These are phyloP conservation scores for Lasioglossum oenotherae DNA, from an alignment of 2,888 invertebrate species.

Conservation along the genomic window DNA sequence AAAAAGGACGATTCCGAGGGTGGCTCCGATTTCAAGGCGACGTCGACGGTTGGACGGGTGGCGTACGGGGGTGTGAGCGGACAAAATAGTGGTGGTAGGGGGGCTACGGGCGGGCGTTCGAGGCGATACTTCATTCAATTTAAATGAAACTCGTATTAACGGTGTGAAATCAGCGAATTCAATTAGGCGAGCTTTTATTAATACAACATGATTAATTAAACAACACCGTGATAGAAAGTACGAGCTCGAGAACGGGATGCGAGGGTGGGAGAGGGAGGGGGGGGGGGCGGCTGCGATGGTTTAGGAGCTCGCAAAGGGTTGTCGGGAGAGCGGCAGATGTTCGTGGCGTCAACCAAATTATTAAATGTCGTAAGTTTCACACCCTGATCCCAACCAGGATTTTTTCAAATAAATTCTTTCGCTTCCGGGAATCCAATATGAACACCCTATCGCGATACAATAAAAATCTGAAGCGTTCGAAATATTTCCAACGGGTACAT, in stretches of 20 bases:
- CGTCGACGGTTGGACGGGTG: slow-evolving; percentile 53
- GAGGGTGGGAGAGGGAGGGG: not conserved
- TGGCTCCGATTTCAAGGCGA: slow-evolving; percentile 74
- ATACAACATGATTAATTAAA: slow-evolving; percentile 83
- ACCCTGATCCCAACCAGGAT: slow-evolving; percentile 49
- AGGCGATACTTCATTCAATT: slow-evolving; percentile 79
- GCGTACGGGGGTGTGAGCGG: slow-evolving; percentile 56
- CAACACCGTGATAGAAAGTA: slow-evolving; percentile 64
- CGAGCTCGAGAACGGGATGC: slow-evolving; percentile 18
- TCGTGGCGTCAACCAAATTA: slow-evolving; percentile 81
- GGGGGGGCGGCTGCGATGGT: slow-evolving; percentile 63
- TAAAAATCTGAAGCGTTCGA: not conserved
- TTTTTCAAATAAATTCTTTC: slow-evolving; percentile 56
- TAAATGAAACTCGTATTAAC: slow-evolving; percentile 82
- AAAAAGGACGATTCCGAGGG: slow-evolving; percentile 76
- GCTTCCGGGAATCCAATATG: slow-evolving; percentile 2
- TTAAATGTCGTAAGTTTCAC: slow-evolving; percentile 80
- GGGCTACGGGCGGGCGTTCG: slow-evolving; percentile 18
- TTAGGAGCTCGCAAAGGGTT: slow-evolving; percentile 73
- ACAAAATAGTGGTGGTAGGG: slow-evolving; percentile 50
- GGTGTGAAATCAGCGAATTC: slow-evolving; percentile 80
- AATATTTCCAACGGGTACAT: not conserved
- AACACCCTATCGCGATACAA: slow-evolving; percentile 5
- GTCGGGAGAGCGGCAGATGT: slow-evolving; percentile 80
- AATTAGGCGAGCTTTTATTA: slow-evolving; percentile 81